A percentile compares a stretch with the other conserved stretches of the same genome.
Conservation (phyloP, 2,888 invertebrate species). For the Mactromeris polynyma region DNA sequence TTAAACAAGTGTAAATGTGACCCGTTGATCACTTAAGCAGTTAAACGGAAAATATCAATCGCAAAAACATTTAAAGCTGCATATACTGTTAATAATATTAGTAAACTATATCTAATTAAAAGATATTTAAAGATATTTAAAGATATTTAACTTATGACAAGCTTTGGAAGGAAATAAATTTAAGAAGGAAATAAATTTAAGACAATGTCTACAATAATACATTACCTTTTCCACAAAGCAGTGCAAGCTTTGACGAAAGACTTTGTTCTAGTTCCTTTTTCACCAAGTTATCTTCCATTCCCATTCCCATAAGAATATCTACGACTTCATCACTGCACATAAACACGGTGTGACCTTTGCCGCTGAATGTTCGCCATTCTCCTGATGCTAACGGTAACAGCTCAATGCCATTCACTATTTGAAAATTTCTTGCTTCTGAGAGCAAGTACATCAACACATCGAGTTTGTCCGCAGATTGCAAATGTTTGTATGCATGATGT, state of each 20-base stretch:
- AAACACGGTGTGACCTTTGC: background rate
- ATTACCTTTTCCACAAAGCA: background rate
- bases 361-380: constrained; percentile 29
- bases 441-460: constrained; percentile 49
- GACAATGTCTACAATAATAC: background rate
- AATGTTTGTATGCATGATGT: constrained; percentile 1
- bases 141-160: too few relatives aligned
- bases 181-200: too few relatives aligned
- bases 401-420: constrained; percentile 39
- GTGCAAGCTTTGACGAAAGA: background rate
- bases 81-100: too few relatives aligned
- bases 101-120: too few relatives aligned
- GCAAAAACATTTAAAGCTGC: too few relatives aligned
- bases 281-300: background rate
- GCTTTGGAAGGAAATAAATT: too few relatives aligned
- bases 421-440: background rate
- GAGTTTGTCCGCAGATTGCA: constrained; percentile 29
- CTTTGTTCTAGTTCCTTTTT: background rate
- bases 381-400: constrained; percentile 56
- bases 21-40: too few relatives aligned
- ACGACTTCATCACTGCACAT: background rate
- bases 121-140: too few relatives aligned
- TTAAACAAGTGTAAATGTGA: too few relatives aligned
- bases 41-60: too few relatives aligned
- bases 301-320: background rate